Base-by-base conservation (phyloP, 2,888 invertebrate genomes). In the Dione vanillae region DNA sequence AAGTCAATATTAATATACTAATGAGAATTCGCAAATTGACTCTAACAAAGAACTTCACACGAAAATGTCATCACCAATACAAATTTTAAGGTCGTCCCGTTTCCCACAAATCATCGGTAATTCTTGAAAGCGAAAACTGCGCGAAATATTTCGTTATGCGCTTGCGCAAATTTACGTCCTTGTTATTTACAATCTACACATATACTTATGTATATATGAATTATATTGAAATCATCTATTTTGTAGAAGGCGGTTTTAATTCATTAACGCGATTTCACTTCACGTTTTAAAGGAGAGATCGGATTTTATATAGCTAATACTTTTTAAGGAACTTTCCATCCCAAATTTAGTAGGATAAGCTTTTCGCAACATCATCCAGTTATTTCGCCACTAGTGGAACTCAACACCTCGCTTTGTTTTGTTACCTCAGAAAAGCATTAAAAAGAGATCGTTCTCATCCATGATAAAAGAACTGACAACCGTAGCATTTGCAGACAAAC, bases 41-140 rank as follows among this genome's bases (percentile, higher is more conserved):
- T 64, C 67, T 40, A 54, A 69, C 62, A 70, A 65, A 54, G 47
- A 52, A 61, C 65, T 73, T 71, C 64, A 59, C 65, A 59, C 65
- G 71, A 71, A 73, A 67, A 73, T 73, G 70, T 69, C 70, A 72
- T 73, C 75, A 72, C 65, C 70, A 49, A 69, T 69, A 64, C 69
- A 52, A 70, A 58, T 65, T 67, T 71, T 71, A 65, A 75, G 75
- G 73, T 52, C 75, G 65, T 37, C 52, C 16, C 62, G 72, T 66
- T 77, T 71, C 72, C 73, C 75, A 78, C 69, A 72, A 61, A 69
- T 70, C 78, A 77, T 75, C 75, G 72, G 67, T 59, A 67, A 62
- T 77, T 78, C 78, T 74, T 69, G 73, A 75, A 78, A 79, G 68
- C 70, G 64, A 72, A 69, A 66, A 71, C 52, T 68, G 67, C 54